Evolutionary conservation across 2,888 invertebrate genomes (phyloP).

Genomic region (Encarsia formosa): DNA sequence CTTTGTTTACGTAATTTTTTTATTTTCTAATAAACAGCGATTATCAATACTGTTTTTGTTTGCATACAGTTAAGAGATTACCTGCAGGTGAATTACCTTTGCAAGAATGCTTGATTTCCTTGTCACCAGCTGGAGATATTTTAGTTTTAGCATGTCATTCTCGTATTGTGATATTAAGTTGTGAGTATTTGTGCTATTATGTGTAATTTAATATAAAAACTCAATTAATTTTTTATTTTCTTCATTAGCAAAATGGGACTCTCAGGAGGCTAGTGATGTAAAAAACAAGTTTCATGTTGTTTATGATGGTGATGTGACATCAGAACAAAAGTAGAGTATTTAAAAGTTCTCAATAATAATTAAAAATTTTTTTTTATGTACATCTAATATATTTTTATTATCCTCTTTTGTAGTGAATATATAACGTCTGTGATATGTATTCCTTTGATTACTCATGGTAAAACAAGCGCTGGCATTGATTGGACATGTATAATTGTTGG

Average conservation of each 20-base stretch:
- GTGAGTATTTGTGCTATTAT: conserved; percentile 42
- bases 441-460: conserved; percentile 55
- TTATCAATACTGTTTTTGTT: too few species aligned
- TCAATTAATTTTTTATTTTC: background rate
- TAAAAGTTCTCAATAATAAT: background rate
- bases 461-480: conserved; percentile 62
- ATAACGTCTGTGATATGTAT: conserved; percentile 55
- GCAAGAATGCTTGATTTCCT: conserved; percentile 62
- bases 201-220: background rate
- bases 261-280: conserved; percentile 47
- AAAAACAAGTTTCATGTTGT: conserved; percentile 57
- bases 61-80: conserved; percentile 40
- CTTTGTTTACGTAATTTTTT: conserved; percentile 15
- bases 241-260: conserved; percentile 61
- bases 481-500: conserved; percentile 92
- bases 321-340: conserved; percentile 46
- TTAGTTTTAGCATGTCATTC: conserved; percentile 65
- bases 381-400: background rate
- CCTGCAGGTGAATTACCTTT: conserved; percentile 61
- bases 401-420: conserved; percentile 48
- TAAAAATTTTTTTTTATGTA: background rate
- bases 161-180: conserved; percentile 62
- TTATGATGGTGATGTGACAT: conserved; percentile 57
- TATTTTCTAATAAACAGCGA: too few species aligned
- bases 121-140: conserved; percentile 71